Percentiles rank a stretch among this genome's conserved stretches.
phyloP scores from a whole-genome alignment of 2,797 vertebrate species.

The Chloroceryle inda region DNA sequence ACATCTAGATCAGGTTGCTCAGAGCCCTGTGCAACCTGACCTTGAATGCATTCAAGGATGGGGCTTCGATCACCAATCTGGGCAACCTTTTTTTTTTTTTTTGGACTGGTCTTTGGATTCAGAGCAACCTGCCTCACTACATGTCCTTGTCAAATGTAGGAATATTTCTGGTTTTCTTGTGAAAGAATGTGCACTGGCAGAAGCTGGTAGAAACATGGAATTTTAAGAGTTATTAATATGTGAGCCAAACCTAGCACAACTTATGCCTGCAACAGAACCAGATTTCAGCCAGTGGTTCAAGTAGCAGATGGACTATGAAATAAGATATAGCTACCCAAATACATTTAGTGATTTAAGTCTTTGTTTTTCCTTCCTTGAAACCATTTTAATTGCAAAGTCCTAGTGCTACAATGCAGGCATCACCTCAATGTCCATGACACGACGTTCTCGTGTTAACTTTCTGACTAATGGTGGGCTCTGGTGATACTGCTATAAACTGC shows the following conservation, averaged over 20 bases:
- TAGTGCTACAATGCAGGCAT: not conserved
- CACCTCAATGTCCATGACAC: not conserved
- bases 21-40: not conserved
- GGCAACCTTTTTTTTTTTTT: not conserved
- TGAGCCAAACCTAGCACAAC: not conserved
- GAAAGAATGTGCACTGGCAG: not conserved
- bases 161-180: not conserved
- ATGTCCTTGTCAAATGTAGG: not conserved
- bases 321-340: not conserved
- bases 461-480: not conserved
- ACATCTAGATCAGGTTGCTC: not conserved
- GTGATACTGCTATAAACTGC: not conserved
- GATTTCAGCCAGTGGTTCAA: not conserved
- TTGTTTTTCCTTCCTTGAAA: not conserved
- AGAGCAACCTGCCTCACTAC: not conserved
- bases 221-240: not conserved
- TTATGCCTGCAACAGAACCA: not conserved
- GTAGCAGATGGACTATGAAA: not conserved
- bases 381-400: constrained; percentile 8
- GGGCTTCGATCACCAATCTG: not conserved
- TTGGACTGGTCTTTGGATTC: not conserved
- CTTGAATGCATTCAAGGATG: not conserved
- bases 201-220: not conserved
- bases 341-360: not conserved
- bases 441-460: not conserved